Conservation (phyloP, 2,113 vertebrate species). For the Cyprinodon variegatus region DNA sequence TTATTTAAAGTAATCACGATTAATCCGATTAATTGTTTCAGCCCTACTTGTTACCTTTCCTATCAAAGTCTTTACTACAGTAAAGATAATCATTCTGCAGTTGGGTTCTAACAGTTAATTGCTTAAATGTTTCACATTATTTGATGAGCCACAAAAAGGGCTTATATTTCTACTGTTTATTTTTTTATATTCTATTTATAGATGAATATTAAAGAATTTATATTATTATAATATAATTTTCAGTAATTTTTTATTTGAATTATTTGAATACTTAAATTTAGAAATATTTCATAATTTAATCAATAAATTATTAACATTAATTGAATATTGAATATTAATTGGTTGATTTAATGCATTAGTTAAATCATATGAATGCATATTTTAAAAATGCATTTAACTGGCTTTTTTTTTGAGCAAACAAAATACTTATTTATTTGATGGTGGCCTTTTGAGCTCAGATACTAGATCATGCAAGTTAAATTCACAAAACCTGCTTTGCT, state of each 20-base stretch:
- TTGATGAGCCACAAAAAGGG: background rate
- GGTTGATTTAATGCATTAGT: background rate
- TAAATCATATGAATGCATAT: background rate
- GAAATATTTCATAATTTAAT: background rate
- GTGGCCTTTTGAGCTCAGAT: background rate
- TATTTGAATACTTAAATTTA: background rate
- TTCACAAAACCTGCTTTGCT: slow-evolving; percentile 37
- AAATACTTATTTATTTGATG: background rate
- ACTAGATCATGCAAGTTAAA: slow-evolving; percentile 25
- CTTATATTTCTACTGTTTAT: background rate
- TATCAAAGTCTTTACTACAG: background rate
- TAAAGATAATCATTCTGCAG: background rate
- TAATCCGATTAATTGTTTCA: too few species aligned
- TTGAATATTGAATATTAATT: background rate
- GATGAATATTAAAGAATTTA: too few species aligned
- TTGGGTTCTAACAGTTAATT: background rate
- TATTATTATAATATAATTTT: background rate
- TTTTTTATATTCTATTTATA: background rate
- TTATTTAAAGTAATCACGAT: too few species aligned
- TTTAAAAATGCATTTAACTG: background rate
- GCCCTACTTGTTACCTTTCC: background rate
- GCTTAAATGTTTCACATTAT: background rate
- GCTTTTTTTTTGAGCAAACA: background rate
- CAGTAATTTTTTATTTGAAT: background rate
- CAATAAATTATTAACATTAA: background rate